phyloP scores from a whole-genome alignment of 2,888 invertebrate species.

The Eucera pruinosa region DNA sequence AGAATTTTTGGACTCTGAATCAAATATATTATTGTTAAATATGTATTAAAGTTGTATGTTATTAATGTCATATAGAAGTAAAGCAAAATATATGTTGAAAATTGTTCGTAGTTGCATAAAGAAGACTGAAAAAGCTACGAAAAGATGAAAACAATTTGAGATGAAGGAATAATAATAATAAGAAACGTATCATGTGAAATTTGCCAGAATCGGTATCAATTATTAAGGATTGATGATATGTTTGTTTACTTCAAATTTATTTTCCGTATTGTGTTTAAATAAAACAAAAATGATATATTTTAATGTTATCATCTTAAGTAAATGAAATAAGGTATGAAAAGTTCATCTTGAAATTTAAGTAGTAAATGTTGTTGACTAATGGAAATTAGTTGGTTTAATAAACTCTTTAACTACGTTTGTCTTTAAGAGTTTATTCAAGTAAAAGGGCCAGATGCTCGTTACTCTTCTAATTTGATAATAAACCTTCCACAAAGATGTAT shows the following conservation, averaged over 20 bases:
- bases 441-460: neutral
- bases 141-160: too few species aligned
- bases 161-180: too few species aligned
- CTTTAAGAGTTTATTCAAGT: conserved; percentile 5
- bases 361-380: neutral
- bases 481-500: neutral
- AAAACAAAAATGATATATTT: neutral
- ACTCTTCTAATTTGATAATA: conserved; percentile 1
- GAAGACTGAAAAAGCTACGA: too few species aligned
- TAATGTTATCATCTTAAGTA: neutral
- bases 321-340: neutral
- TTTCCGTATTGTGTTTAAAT: neutral
- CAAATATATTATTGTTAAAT: too few species aligned
- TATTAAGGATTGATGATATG: too few species aligned
- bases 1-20: too few species aligned
- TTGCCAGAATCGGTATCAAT: too few species aligned
- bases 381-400: neutral
- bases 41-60: too few species aligned
- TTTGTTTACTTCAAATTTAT: neutral
- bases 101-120: too few species aligned
- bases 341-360: neutral
- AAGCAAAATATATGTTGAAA: too few species aligned
- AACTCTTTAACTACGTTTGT: neutral
- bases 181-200: too few species aligned
- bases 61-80: too few species aligned